These are phyloP conservation scores for Otolemur garnettii DNA, from an alignment of 2,113 vertebrate genomes.

Conservation along the genomic window DNA sequence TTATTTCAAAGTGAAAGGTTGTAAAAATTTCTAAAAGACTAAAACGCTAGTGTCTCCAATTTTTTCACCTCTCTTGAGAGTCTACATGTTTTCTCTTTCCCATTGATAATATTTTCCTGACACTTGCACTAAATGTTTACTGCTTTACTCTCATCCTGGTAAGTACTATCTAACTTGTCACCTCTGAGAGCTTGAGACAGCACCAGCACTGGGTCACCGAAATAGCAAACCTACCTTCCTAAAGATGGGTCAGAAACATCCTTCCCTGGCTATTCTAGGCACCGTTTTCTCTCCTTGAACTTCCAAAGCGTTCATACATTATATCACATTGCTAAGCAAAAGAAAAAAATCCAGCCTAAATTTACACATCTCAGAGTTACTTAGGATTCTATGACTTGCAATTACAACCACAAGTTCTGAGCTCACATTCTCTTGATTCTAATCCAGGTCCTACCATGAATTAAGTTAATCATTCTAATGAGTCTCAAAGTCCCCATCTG, in stretches of 20 bases:
- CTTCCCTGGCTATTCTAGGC: neutral
- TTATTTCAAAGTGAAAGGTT: slow-evolving; percentile 30
- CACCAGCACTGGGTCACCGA: no score
- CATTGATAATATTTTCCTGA: neutral
- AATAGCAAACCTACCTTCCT: neutral
- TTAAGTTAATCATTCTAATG: neutral
- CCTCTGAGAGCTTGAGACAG: neutral
- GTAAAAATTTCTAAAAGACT: neutral
- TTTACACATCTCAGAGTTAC: neutral
- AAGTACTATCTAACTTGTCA: neutral
- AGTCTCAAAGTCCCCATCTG: neutral
- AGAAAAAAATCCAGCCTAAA: neutral
- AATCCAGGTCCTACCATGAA: neutral
- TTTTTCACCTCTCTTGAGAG: neutral
- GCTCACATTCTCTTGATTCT: neutral
- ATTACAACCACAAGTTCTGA: neutral
- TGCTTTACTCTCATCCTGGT: neutral
- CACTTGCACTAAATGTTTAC: neutral
- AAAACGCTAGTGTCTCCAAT: neutral
- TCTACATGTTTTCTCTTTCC: neutral
- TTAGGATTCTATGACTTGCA: neutral
- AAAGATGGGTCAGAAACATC: neutral
- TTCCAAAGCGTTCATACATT: neutral
- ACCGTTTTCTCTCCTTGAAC: neutral
- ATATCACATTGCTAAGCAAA: neutral